Evolutionary conservation across 2,888 invertebrate species (phyloP), one percentile per base, ranked within the genome.

Genomic region (Gastracanthus pulcherrimus): DNA sequence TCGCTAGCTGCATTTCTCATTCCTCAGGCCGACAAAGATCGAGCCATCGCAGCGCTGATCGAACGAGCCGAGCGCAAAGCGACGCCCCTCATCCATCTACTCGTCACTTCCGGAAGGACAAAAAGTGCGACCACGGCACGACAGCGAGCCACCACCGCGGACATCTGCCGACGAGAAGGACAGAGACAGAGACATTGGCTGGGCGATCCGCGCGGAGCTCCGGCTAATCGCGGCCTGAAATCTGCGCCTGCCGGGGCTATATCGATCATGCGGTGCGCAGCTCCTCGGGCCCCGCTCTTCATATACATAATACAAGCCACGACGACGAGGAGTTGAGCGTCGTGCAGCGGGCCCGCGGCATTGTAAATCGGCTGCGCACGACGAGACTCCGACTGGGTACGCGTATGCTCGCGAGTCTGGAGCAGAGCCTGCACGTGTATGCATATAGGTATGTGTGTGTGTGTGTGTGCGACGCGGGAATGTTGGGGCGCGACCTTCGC

Each of bases 401-500:
- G 66, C n/a, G n/a, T n/a, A n/a, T 64, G 55, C 38, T 36, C 34
- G 45, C 38, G 29, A 48, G 62, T 45, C 67, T 58, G 31, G 45
- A 26, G 60, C n/a, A 36, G 23, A 51, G 51, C 51, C 34, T 45
- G 67, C 38, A 45, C 9, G 70, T 51, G 38, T 58, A 26, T n/a
- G n/a, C 55, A n/a, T 16, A 16, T 51, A 55, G 23, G 19, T 55
- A n/a, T n/a, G n/a, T 38, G 60, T 64, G 70, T 34, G 11, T 9
- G 72, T 29, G 69, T 11, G 64, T n/a, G 36, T n/a, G 36, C 31
- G 19, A 29, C 45, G 9, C 36, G 48, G 75, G 79, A 80, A 80
- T 76, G 80, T n/a, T 62, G 51, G 81, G 70, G 70, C 76, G 76
- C 78, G 78, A 82, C 72, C 75, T 83, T 82, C 82, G 82, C 72